These are phyloP conservation scores for Heteronetta atricapilla DNA, from an alignment of 2,113 vertebrate species.

Conservation along the genomic window DNA sequence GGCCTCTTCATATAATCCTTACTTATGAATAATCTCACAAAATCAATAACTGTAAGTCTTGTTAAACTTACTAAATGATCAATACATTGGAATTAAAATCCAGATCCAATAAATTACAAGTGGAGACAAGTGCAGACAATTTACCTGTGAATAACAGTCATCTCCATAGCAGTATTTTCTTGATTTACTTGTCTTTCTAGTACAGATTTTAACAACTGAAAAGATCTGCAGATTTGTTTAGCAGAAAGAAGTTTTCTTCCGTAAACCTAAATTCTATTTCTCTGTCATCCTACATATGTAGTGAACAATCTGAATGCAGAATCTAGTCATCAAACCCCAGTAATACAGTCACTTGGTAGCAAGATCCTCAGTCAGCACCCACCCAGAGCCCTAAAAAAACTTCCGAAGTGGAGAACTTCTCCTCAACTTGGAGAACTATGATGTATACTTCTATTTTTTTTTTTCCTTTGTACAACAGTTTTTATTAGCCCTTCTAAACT, in stretches of 20 bases:
- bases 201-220: background rate
- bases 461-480: background rate
- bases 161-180: background rate
- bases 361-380: background rate
- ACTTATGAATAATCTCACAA: background rate
- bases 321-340: background rate
- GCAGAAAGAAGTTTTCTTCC: background rate
- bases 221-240: background rate
- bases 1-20: background rate
- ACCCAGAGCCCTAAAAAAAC: background rate
- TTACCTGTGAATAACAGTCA: background rate
- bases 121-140: background rate
- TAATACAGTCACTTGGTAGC: background rate
- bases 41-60: background rate
- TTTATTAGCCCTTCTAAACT: background rate
- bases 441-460: background rate
- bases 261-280: background rate
- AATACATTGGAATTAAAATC: background rate
- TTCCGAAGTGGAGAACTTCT: background rate
- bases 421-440: background rate
- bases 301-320: background rate
- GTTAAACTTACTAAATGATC: background rate
- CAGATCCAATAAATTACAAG: background rate
- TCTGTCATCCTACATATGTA: background rate
- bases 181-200: background rate